phyloP scores from a whole-genome alignment of 2,797 vertebrate species.

The Sebastes oblongus region DNA sequence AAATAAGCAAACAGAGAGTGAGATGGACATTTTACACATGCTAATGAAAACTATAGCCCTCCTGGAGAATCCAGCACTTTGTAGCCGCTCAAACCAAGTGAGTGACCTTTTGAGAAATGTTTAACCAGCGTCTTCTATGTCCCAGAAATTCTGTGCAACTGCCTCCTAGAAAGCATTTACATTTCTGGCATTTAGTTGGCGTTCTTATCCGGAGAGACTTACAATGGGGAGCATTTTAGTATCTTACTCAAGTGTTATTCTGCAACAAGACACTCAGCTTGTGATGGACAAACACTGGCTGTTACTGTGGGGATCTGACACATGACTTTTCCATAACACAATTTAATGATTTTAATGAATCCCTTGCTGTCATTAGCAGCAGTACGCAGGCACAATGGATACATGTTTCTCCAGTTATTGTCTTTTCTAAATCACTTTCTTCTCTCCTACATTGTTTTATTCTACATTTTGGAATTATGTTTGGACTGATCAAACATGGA shows the following conservation, averaged over 20 bases:
- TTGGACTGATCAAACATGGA: not conserved
- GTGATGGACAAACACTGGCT: conserved; percentile 9
- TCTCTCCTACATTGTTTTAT: not conserved
- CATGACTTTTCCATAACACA: not conserved
- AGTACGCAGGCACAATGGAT: not conserved
- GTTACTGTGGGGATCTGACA: conserved; percentile 1
- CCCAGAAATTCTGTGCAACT: not conserved
- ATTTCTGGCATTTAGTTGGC: conserved; percentile 21
- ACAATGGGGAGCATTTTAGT: not conserved
- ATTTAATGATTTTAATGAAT: not conserved
- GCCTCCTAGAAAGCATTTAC: conserved; percentile 27
- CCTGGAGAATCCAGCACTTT: not conserved
- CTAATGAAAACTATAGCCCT: not conserved
- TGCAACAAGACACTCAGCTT: not conserved
- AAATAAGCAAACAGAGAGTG: conserved; percentile 8
- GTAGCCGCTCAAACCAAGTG: not conserved
- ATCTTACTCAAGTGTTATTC: not conserved
- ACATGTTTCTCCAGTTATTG: not conserved
- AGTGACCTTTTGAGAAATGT: conserved; percentile 37
- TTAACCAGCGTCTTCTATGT: not conserved
- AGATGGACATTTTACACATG: not conserved
- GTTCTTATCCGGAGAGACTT: conserved; percentile 5
- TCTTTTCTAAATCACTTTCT: not conserved
- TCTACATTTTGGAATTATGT: not conserved
- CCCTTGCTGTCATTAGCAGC: not conserved